Evolutionary conservation across 2,113 vertebrate species (phyloP).

Genomic region (Halcyon malimbica): DNA sequence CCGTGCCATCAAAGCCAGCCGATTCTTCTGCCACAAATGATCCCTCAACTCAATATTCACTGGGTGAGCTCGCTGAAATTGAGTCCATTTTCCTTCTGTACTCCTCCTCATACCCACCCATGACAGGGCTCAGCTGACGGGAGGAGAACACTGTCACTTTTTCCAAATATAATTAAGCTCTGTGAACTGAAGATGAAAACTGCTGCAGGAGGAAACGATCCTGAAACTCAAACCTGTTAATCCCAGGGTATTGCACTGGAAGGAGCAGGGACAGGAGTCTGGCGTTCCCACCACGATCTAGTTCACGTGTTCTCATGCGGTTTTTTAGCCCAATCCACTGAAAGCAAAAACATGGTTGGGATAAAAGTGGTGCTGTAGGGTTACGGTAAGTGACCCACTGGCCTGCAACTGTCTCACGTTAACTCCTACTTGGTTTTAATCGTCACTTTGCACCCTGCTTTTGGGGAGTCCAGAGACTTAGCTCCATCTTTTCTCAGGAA

Average conservation of each 20-base stretch:
- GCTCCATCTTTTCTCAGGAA: background rate
- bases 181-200: background rate
- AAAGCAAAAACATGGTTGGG: fast-evolving
- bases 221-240: background rate
- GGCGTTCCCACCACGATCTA: fast-evolving
- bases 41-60: background rate
- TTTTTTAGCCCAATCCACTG: background rate
- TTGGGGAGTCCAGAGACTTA: background rate
- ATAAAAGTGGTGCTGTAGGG: background rate
- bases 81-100: background rate
- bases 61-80: background rate
- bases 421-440: background rate
- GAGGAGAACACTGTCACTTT: background rate
- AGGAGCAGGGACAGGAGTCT: background rate
- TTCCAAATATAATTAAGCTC: background rate
- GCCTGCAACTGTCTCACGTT: background rate
- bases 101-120: background rate
- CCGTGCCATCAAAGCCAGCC: background rate
- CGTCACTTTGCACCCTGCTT: fast-evolving
- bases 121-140: background rate
- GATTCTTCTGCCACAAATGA: slow-evolving; percentile 7
- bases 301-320: fast-evolving
- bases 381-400: fast-evolving
- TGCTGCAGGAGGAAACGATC: background rate
- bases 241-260: background rate